Evolutionary conservation across 1,140 invertebrate genomes (phyloP), one percentile per base, ranked within the genome.

Genomic region (Eriosoma lanigerum): DNA sequence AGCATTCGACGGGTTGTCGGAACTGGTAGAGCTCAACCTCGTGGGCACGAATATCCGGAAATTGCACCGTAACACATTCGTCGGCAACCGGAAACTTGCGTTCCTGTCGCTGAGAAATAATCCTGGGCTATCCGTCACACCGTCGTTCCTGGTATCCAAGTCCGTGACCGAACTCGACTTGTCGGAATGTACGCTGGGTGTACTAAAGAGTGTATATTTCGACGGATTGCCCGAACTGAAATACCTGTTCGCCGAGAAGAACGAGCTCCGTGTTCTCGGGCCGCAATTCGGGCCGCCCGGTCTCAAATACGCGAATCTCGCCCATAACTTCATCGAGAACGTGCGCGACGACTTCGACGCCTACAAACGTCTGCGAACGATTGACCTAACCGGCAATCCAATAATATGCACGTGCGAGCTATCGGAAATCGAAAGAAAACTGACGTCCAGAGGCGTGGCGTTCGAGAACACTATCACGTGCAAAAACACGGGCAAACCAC

Each of bases 361-460:
- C 3, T 78, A 78, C 32, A 78, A 78, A 60, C 56, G 75, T 24
- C 32, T 78, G 10, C 13, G 56, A 17, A 78, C 75, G 10, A 46
- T 78, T 3, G 54, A 60, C n/a, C 75, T 78, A 8, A 78, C 75
- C 1, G 75, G 75, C 0, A 78, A 78, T 29, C 75, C 75, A 10
- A 15, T 78, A 3, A 62, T 62, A 3, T 78, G 75, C 12, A 60
- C 75, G 15, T 78, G 75, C 15, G 75, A 78, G 13, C 56, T 78
- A 9, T 56, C 56, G 21, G 54, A 78, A 17, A 13, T 60, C 0
- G 75, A 78, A 15, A 56, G n/a, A 24, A 78, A 24, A 62, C 32
- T 78, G 5, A 32, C 38, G 6, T n/a, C 75, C 1, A n/a, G 38
- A 1, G 75, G 75, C 1, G 54, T 78, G 17, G 75, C 52, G 15